A percentile compares a stretch with the other conserved stretches of the same genome.
These are phyloP conservation scores for Sorex maritimensis DNA, from an alignment of 2,797 vertebrate species.

Conservation along the genomic window DNA sequence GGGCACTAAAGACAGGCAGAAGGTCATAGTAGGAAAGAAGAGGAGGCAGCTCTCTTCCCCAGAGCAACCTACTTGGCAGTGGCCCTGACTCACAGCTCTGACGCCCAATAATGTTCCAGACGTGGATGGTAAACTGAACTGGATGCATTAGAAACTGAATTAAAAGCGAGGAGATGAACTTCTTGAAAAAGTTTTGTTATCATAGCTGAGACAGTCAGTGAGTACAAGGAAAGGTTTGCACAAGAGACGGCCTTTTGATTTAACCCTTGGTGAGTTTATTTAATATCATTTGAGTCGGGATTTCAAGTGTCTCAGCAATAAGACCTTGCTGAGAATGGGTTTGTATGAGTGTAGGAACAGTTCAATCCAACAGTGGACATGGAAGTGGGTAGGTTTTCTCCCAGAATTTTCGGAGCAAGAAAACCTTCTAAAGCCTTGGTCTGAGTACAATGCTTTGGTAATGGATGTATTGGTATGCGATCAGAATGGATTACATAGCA, in stretches of 20 bases:
- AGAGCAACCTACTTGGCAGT: not conserved
- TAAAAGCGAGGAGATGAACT: not conserved
- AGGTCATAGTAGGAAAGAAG: not conserved
- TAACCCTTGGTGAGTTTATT: not conserved
- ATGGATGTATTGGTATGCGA: not conserved
- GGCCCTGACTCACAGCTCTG: not conserved
- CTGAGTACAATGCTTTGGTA: not conserved
- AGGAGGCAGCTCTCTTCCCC: not conserved
- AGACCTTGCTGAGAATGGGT: not conserved
- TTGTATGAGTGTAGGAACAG: not conserved
- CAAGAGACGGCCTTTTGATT: not conserved
- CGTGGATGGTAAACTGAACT: not conserved
- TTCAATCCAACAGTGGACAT: not conserved
- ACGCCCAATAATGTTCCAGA: not conserved
- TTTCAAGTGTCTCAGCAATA: not conserved
- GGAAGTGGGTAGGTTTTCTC: not conserved
- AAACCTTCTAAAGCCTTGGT: not conserved
- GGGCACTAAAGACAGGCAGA: not conserved
- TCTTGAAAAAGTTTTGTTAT: not conserved
- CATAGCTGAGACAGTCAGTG: not conserved
- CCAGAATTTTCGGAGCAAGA: not conserved
- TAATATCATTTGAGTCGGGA: not conserved
- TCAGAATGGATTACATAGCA: not conserved
- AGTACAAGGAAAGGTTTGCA: not conserved
- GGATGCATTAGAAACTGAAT: not conserved